phyloP scores from a whole-genome alignment of 2,797 vertebrate species.

The Diceros bicornis region DNA sequence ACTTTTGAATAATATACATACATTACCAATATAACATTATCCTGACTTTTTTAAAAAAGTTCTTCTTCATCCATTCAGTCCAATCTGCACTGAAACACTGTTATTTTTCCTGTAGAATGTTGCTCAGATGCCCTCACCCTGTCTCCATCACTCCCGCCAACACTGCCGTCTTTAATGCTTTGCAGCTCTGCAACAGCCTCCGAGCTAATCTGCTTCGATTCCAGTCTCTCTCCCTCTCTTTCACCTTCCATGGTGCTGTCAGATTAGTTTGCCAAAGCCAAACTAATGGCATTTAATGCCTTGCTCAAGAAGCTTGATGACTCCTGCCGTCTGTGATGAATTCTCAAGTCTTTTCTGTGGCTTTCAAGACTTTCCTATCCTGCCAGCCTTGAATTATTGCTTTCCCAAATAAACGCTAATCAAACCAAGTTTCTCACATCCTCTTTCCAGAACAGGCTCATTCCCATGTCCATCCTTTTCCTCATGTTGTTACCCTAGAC shows the following conservation, averaged over 20 bases:
- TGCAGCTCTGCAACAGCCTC: not conserved
- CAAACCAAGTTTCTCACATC: not conserved
- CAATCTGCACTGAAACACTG: not conserved
- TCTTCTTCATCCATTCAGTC: not conserved
- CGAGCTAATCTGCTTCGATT: not conserved
- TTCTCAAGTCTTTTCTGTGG: not conserved
- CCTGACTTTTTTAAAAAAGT: not conserved
- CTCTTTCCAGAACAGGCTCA: not conserved
- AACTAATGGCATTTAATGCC: not conserved
- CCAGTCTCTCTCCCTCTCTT: not conserved
- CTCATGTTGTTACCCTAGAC: not conserved
- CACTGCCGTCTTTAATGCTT: too few relatives aligned
- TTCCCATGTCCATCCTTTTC: not conserved
- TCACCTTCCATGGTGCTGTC: fast-evolving
- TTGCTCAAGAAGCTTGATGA: not conserved
- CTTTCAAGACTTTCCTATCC: not conserved
- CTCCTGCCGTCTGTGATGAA: not conserved
- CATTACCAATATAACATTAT: not conserved
- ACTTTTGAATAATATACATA: not conserved
- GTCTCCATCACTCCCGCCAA: not conserved
- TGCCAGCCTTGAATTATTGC: not conserved
- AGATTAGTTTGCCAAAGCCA: not conserved
- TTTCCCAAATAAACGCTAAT: not conserved
- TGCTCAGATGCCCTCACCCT: not conserved
- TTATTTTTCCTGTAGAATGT: not conserved